Percentiles rank a stretch among this genome's conserved stretches.
phyloP scores from a whole-genome alignment of 1,140 invertebrate species.

The Drosophila seguyi region DNA sequence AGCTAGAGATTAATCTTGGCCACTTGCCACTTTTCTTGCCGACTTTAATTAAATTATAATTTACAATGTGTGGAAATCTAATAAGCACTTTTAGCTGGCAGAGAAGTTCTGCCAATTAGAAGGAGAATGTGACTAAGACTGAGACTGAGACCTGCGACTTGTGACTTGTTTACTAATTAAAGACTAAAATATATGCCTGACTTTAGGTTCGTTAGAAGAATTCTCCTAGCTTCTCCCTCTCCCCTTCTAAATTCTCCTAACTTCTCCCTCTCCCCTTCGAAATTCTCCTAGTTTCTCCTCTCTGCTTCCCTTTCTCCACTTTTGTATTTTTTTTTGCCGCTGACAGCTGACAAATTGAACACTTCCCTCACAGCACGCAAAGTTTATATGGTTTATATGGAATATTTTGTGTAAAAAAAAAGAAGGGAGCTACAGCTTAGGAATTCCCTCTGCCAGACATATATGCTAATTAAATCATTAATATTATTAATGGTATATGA shows the following conservation, averaged over 20 bases:
- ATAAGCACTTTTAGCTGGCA: slow-evolving; percentile 37
- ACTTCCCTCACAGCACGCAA: slow-evolving; percentile 54
- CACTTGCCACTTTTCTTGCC: slow-evolving; percentile 23
- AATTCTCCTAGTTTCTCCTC: neutral
- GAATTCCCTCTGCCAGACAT: slow-evolving; percentile 36
- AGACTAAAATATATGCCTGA: slow-evolving; percentile 48
- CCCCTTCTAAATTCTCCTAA: neutral
- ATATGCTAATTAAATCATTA: slow-evolving; percentile 84
- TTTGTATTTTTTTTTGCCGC: slow-evolving; percentile 7
- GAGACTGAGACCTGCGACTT: no score
- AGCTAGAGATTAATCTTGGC: slow-evolving; percentile 60
- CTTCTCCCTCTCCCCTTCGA: no score
- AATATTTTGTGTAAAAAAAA: slow-evolving; percentile 1
- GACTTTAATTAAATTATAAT: slow-evolving; percentile 74
- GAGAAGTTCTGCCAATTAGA: slow-evolving; percentile 41
- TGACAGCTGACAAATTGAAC: slow-evolving; percentile 84
- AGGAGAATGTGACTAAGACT: neutral
- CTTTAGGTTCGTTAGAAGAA: slow-evolving; percentile 48
- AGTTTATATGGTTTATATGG: slow-evolving; percentile 12
- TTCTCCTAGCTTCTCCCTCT: slow-evolving; percentile 16
- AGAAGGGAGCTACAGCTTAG: slow-evolving; percentile 26
- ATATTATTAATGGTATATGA: slow-evolving; percentile 67
- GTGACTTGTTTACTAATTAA: slow-evolving; percentile 4
- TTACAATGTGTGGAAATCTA: slow-evolving; percentile 71
- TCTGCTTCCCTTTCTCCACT: neutral